Percentiles rank a stretch among this genome's conserved stretches.
Conservation (phyloP, 2,888 invertebrate species). For the Automeris io region DNA sequence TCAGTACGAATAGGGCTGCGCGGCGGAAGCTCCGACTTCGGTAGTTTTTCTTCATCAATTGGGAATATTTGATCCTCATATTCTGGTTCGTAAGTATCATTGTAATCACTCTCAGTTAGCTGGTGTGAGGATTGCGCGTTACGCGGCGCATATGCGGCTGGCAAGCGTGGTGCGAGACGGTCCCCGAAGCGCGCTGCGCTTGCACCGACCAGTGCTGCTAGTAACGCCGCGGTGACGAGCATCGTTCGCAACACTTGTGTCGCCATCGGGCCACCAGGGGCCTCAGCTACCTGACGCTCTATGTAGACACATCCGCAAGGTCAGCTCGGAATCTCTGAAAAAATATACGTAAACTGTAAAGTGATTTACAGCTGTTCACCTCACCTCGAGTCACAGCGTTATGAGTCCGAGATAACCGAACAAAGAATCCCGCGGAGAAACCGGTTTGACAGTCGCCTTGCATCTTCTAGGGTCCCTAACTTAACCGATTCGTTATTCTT, state of each 20-base stretch:
- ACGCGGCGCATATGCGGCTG: conserved; percentile 55
- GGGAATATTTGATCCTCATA: conserved; percentile 43
- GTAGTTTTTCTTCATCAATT: conserved; percentile 32
- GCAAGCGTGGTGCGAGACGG: conserved; percentile 61
- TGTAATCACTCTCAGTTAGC: conserved; percentile 46
- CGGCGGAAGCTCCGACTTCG: conserved; percentile 41
- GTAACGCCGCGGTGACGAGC: conserved; percentile 48
- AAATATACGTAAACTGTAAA: conserved; percentile 31
- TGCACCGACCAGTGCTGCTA: conserved; percentile 41
- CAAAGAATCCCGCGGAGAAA: conserved; percentile 56
- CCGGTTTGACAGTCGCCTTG: conserved; percentile 57
- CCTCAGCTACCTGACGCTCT: conserved; percentile 52
- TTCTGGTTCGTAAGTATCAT: conserved; percentile 50
- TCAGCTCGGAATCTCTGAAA: conserved; percentile 47
- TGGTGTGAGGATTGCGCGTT: conserved; percentile 39
- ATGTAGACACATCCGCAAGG: conserved; percentile 47
- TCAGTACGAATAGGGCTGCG: conserved; percentile 59
- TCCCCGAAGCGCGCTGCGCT: conserved; percentile 57
- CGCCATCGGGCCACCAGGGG: conserved; percentile 61
- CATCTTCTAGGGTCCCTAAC: conserved; percentile 60
- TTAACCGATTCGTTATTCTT: conserved; percentile 57
- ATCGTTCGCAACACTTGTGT: conserved; percentile 47
- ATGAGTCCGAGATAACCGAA: conserved; percentile 48
- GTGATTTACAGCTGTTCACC: conserved; percentile 27
- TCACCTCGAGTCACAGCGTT: conserved; percentile 36